Evolutionary conservation across 2,888 invertebrate genomes (phyloP).

Genomic region (Thera obeliscata): DNA sequence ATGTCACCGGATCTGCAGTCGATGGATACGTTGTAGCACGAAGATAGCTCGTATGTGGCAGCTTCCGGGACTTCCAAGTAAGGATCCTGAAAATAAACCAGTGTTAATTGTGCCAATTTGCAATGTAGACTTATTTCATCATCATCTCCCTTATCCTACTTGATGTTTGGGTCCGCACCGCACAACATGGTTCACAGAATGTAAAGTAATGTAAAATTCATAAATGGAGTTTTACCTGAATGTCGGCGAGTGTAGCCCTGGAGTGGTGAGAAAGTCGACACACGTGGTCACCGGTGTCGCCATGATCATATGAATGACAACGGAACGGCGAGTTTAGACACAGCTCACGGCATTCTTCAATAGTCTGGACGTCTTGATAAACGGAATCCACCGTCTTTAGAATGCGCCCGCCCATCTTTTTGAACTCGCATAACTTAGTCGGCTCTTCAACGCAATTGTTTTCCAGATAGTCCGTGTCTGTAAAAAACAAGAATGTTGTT

Average conservation of each 20-base stretch:
- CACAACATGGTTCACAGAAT: no score
- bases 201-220: not conserved
- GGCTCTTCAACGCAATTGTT: conserved; percentile 97
- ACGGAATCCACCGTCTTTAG: conserved; percentile 97
- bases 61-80: conserved; percentile 96
- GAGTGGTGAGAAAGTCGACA: conserved; percentile 97
- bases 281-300: conserved; percentile 96
- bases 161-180: no score
- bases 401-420: conserved; percentile 93
- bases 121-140: not conserved
- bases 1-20: conserved; percentile 96
- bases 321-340: conserved; percentile 95
- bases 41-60: conserved; percentile 95
- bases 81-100: conserved; percentile 86
- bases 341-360: conserved; percentile 94
- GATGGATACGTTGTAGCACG: conserved; percentile 97
- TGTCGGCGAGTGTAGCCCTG: conserved; percentile 93
- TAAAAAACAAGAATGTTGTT: conserved; percentile 36
- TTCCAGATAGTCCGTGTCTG: conserved; percentile 92
- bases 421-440: conserved; percentile 97
- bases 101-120: not conserved
- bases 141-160: no score
- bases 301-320: conserved; percentile 97
- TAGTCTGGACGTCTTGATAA: conserved; percentile 93
- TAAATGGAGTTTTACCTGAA: conserved; percentile 87